These are phyloP conservation scores for Arge pagana DNA, from an alignment of 2,888 invertebrate species.

Conservation along the genomic window DNA sequence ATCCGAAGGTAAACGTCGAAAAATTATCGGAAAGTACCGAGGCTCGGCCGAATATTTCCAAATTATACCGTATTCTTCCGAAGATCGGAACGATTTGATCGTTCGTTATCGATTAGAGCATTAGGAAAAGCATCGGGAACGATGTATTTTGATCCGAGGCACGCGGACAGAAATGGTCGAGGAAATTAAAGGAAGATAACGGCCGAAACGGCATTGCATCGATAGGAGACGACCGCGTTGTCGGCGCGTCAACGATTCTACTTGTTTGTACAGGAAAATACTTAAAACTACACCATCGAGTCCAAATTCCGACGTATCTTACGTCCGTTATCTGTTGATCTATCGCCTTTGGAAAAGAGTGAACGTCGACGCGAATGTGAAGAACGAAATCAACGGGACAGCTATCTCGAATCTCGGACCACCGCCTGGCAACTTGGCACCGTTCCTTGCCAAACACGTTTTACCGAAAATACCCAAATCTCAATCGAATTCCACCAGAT, in stretches of 20 bases:
- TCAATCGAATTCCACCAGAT: constrained; percentile 41
- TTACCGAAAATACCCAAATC: constrained; percentile 49
- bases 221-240: no score
- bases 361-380: constrained; percentile 42
- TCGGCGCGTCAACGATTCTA: constrained; percentile 20
- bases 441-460: constrained; percentile 43
- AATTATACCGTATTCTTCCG: no score
- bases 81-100: no score
- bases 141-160: no score
- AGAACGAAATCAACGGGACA: constrained; percentile 43
- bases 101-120: no score
- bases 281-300: constrained; percentile 42
- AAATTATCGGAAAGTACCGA: no score
- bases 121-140: no score
- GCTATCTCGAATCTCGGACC: constrained; percentile 44
- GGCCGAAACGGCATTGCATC: no score
- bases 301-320: constrained; percentile 46
- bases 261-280: constrained; percentile 53
- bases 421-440: constrained; percentile 42
- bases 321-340: constrained; percentile 50
- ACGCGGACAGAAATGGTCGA: no score
- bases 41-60: no score
- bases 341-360: constrained; percentile 53
- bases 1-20: no score
- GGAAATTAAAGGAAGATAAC: no score